These are phyloP conservation scores for Caenorhabditis zanzibari DNA, from an alignment of 2,888 invertebrate species.

Conservation along the genomic window DNA sequence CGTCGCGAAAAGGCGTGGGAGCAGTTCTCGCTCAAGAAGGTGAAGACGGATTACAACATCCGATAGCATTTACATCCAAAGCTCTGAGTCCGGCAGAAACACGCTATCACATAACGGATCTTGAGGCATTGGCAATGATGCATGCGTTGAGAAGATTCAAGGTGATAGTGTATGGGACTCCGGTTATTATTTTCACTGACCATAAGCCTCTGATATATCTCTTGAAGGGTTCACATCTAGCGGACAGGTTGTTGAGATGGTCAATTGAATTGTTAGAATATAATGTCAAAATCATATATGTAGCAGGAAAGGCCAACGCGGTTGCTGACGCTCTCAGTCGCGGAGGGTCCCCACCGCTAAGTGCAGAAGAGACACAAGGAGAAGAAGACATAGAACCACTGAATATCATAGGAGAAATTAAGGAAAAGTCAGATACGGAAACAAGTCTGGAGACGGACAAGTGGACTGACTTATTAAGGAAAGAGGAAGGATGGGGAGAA, in stretches of 20 bases:
- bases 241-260: conserved; percentile 7
- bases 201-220: conserved; percentile 1
- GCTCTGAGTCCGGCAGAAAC: not conserved
- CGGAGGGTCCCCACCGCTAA: not conserved
- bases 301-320: not conserved
- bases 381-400: not conserved
- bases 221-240: not conserved
- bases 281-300: not conserved
- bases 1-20: not conserved
- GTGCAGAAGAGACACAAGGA: too few species aligned
- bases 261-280: not conserved
- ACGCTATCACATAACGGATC: not conserved
- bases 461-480: conserved; percentile 1
- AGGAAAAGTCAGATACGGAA: not conserved
- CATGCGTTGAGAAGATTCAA: conserved; percentile 1
- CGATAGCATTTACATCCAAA: not conserved
- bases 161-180: conserved; percentile 3
- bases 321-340: not conserved
- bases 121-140: conserved; percentile 2
- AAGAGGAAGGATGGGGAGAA: conserved; percentile 25
- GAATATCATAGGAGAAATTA: not conserved
- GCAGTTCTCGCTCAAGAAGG: conserved; percentile 1
- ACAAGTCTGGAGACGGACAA: not conserved
- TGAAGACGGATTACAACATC: not conserved
- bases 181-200: not conserved